phyloP scores from a whole-genome alignment of 2,797 vertebrate genomes.

The Emys orbicularis region DNA sequence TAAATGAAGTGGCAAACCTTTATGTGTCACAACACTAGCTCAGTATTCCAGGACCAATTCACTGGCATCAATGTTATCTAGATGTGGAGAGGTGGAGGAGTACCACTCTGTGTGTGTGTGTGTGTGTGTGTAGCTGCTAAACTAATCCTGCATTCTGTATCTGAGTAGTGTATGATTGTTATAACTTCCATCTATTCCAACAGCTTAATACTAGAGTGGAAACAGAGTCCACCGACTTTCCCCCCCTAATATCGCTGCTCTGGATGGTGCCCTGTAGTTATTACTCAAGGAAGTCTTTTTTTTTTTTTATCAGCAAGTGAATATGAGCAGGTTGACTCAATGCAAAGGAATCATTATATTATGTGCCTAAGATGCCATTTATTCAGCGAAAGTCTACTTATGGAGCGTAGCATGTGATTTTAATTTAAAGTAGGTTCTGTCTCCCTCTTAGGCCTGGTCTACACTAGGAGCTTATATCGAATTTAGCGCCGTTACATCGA shows the following conservation, averaged over 20 bases:
- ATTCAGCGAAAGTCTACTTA: conserved; percentile 52
- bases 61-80: not conserved
- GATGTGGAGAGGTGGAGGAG: not conserved
- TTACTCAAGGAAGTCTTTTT: not conserved
- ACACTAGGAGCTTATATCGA: no score
- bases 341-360: conserved; percentile 38
- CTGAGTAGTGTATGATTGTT: not conserved
- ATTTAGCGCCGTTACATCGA: no score
- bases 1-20: not conserved
- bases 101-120: not conserved
- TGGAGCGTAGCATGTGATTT: conserved; percentile 58
- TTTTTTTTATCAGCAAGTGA: conserved; percentile 41
- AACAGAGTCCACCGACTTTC: not conserved
- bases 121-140: not conserved
- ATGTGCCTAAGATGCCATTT: conserved; percentile 51
- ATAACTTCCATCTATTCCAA: not conserved
- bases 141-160: not conserved
- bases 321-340: not conserved
- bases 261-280: not conserved
- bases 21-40: not conserved
- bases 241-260: not conserved
- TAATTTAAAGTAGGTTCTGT: conserved; percentile 64
- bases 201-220: not conserved
- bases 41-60: not conserved
- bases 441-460: no score